Percentiles rank a stretch among this genome's conserved stretches.
phyloP scores from a whole-genome alignment of 2,113 vertebrate species.

The Erythrocercus mccallii region DNA sequence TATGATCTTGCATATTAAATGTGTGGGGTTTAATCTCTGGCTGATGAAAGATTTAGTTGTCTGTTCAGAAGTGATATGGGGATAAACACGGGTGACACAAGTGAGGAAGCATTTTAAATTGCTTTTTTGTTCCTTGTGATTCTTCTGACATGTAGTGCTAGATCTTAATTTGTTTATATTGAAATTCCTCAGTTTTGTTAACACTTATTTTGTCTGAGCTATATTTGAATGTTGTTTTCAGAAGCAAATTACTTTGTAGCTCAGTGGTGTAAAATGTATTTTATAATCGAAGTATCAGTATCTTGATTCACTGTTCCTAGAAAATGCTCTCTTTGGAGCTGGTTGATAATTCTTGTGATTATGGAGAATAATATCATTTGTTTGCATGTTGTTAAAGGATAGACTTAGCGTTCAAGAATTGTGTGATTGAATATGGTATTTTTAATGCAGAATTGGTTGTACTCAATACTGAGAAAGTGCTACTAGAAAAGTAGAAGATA shows the following conservation, averaged over 20 bases:
- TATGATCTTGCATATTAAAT: background rate
- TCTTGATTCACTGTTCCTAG: background rate
- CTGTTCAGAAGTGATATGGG: background rate
- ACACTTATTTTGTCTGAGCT: background rate
- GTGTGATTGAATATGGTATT: background rate
- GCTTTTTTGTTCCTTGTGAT: slow-evolving; percentile 1
- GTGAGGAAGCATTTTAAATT: background rate
- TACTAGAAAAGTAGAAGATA: background rate
- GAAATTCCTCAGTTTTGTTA: background rate
- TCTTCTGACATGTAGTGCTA: background rate
- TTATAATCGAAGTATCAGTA: background rate
- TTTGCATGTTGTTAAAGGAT: background rate
- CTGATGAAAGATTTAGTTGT: slow-evolving; percentile 5
- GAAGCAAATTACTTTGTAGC: background rate
- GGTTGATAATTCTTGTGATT: background rate
- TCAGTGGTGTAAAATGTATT: background rate
- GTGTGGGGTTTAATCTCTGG: background rate
- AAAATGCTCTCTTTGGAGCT: background rate
- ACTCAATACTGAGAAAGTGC: background rate
- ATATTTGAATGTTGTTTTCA: background rate
- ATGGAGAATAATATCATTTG: accelerated
- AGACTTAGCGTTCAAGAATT: background rate
- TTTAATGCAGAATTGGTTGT: background rate
- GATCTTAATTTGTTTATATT: slow-evolving; percentile 4
- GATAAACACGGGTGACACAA: background rate